Evolutionary conservation across 2,797 vertebrate genomes (phyloP).

Genomic region (Channa striata): DNA sequence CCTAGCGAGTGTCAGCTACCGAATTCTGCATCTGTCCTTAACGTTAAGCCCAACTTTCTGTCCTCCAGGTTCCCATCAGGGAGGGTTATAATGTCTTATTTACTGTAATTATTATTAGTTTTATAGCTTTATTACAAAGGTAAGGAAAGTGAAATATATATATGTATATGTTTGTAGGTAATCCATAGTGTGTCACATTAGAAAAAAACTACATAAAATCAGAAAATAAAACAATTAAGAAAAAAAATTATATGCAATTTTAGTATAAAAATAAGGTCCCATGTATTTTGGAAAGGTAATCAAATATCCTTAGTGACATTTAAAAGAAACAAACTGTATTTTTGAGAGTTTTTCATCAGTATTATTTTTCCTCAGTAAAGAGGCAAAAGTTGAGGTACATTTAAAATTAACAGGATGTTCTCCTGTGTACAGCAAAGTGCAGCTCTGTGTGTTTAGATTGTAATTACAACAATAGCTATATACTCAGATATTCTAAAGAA

Average conservation of each 20-base stretch:
- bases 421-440: background rate
- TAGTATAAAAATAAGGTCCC: background rate
- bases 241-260: background rate
- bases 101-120: background rate
- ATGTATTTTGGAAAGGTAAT: background rate
- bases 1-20: conserved; percentile 53
- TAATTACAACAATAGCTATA: too few relatives aligned
- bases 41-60: conserved; percentile 21
- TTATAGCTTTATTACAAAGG: conserved; percentile 12
- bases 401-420: background rate
- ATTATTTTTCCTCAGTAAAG: too few relatives aligned
- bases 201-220: background rate
- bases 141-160: background rate
- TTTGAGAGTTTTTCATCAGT: too few relatives aligned
- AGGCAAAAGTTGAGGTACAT: background rate
- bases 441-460: background rate
- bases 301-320: background rate
- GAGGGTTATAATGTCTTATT: conserved; percentile 15
- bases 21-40: conserved; percentile 67
- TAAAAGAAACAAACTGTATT: background rate
- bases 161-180: background rate
- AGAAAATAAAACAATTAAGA: background rate
- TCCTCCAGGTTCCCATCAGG: conserved; percentile 4
- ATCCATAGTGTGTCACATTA: background rate
- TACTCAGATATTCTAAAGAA: too few relatives aligned